phyloP scores from a whole-genome alignment of 2,888 invertebrate genomes.

The Erebia aethiops region DNA sequence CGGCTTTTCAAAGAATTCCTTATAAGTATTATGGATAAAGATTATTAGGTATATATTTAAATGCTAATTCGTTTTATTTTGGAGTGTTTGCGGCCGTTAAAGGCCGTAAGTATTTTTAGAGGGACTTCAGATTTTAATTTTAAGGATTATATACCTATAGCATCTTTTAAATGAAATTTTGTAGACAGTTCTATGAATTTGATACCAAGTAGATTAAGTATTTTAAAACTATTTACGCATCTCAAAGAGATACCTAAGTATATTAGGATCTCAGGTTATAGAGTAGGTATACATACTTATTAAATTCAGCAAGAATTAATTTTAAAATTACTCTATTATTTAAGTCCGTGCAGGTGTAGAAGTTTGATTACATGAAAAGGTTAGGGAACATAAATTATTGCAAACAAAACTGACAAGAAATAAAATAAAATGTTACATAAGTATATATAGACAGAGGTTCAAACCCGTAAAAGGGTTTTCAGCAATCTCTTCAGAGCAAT shows the following conservation, averaged over 20 bases:
- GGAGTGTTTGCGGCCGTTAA: no score
- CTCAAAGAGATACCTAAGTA: no score
- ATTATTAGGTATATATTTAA: not conserved
- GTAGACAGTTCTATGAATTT: not conserved
- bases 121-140: not conserved
- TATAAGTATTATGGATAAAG: not conserved
- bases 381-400: not conserved
- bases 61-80: not conserved
- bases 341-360: no score
- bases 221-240: not conserved
- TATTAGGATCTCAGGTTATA: no score
- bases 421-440: not conserved
- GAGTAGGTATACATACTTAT: no score
- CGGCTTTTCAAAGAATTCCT: not conserved
- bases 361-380: no score
- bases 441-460: not conserved
- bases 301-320: no score
- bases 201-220: not conserved
- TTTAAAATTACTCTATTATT: no score
- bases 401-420: not conserved
- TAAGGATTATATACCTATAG: not conserved
- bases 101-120: not conserved
- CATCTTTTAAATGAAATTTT: not conserved
- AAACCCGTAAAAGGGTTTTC: not conserved
- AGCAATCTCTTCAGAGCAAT: not conserved